Evolutionary conservation across 2,113 vertebrate species (phyloP), one percentile per base, ranked within the genome.

Genomic region (Cryptomyrus ogoouensis): DNA sequence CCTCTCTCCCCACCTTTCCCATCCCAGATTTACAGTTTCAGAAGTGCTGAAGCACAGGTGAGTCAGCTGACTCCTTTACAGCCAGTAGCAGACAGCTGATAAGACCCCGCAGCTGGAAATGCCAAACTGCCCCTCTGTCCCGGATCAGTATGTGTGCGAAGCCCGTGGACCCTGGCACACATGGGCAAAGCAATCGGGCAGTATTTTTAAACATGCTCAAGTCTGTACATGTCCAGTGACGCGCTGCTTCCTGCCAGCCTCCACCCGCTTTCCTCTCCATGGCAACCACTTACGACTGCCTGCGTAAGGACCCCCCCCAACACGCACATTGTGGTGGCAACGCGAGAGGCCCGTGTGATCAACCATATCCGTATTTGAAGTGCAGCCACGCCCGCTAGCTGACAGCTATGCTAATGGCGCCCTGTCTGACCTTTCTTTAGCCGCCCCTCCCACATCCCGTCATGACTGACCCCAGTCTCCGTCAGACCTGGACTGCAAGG

Each of bases 81-180:
- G 24, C 24, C 21, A n/a, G 24, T 62, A 62, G 24, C 58, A n/a
- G 58, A 62, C 96, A 52, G 85, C 21, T n/a, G 13, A 24, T 49
- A 24, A 3, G n/a, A n/a, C 9, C 62, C 86, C 3, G 50, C 19
- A 58, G 53, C 21, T 58, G 21, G 56, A 56, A 47, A 49, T 13
- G 1, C 8, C 84, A 86, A 39, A 87, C 27, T 17, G 35, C 6
- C 31, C 50, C 35, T n/a, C 24, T 0, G 3, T 15, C 47, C 70
- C 3, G 24, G 44, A 12, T 13, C 42, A 66, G 58, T 13, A 5
- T 27, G 42, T 53, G 7, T 15, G 8, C 42, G 7, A 15, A 9
- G 39, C 24, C 88, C 0, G 13, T 3, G 35, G 86, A 88, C 58
- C 21, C 21, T 17, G 17, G 39, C 87, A 24, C 53, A 42, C 19